Percentiles rank a stretch among this genome's conserved stretches.
These are phyloP conservation scores for Solea solea DNA, from an alignment of 2,113 vertebrate species.

Conservation along the genomic window DNA sequence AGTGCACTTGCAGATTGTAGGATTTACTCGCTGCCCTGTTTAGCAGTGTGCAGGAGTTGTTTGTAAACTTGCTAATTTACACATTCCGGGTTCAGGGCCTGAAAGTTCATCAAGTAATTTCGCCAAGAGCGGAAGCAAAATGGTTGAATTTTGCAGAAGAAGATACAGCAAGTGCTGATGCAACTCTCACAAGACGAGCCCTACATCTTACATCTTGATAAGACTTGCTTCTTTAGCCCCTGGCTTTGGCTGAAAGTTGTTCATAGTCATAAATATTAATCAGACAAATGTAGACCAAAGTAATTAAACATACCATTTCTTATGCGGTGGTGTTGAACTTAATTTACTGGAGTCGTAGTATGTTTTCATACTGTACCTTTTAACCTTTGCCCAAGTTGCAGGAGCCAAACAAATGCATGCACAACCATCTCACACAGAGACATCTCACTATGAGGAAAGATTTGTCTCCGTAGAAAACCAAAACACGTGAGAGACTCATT, in stretches of 20 bases:
- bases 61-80: constrained; percentile 40
- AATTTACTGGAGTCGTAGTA: constrained; percentile 20
- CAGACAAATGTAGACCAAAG: constrained; percentile 54
- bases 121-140: constrained; percentile 29
- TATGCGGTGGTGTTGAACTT: constrained; percentile 7
- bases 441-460: too few species aligned
- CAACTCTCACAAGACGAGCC: constrained; percentile 37
- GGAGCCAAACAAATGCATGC: too few species aligned
- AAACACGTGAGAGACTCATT: background rate
- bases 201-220: constrained; percentile 50
- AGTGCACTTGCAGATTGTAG: background rate
- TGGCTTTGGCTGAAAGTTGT: constrained; percentile 47
- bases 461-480: background rate
- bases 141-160: constrained; percentile 38
- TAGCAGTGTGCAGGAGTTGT: constrained; percentile 20
- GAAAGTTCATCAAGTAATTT: constrained; percentile 52
- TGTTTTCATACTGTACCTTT: constrained; percentile 1
- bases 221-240: constrained; percentile 41
- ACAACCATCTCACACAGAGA: too few species aligned
- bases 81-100: constrained; percentile 38
- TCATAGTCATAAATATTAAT: constrained; percentile 67
- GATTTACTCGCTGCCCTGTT: constrained; percentile 3
- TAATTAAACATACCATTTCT: constrained; percentile 33
- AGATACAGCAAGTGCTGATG: constrained; percentile 45
- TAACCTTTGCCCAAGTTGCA: background rate